These are phyloP conservation scores for Cassiopea andromeda DNA, from an alignment of 30 jellyfish, hydroid and myxozoan genomes.

Conservation along the genomic window DNA sequence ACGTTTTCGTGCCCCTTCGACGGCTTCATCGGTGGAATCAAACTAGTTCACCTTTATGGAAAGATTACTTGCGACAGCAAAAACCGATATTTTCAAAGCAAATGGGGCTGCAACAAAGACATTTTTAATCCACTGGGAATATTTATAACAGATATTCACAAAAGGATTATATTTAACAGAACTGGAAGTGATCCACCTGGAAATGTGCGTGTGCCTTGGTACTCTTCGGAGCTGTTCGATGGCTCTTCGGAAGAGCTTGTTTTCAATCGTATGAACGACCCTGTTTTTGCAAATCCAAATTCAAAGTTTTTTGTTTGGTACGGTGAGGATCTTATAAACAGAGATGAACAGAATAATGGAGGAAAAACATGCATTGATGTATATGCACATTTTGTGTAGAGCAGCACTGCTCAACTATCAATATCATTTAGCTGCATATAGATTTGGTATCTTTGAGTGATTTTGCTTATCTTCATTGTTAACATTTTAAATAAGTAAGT, in stretches of 20 bases:
- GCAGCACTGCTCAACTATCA: background rate
- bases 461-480: no score
- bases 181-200: conserved; percentile 75
- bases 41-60: conserved; percentile 71
- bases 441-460: no score
- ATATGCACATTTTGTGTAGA: conserved; percentile 70
- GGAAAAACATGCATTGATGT: conserved; percentile 81
- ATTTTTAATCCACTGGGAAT: conserved; percentile 47
- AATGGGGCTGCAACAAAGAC: conserved; percentile 79
- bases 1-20: conserved; percentile 57
- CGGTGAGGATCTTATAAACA: conserved; percentile 73
- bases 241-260: conserved; percentile 63
- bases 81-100: conserved; percentile 28
- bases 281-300: conserved; percentile 56
- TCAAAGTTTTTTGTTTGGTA: conserved; percentile 57
- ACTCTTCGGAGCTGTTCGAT: conserved; percentile 51
- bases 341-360: conserved; percentile 58
- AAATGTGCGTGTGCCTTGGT: conserved; percentile 56
- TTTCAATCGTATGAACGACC: conserved; percentile 78
- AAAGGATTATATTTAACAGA: conserved; percentile 47
- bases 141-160: conserved; percentile 47
- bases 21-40: conserved; percentile 74
- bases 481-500: no score
- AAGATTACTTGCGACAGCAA: conserved; percentile 56
- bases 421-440: background rate